Evolutionary conservation across 2,888 invertebrate species (phyloP).

Genomic region (Anthophora plumipes): DNA sequence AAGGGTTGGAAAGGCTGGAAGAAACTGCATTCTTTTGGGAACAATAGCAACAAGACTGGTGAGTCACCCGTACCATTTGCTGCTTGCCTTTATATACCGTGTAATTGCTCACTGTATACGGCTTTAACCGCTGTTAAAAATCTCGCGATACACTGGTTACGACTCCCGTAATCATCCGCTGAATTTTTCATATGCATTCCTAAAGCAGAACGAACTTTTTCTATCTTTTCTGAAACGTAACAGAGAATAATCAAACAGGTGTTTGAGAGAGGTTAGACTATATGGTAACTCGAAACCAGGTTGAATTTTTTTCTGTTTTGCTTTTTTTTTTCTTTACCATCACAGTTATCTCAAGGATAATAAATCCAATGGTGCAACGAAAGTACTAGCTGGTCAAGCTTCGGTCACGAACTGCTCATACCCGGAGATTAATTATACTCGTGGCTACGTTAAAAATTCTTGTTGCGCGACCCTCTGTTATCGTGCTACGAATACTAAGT

Average conservation of each 20-base stretch:
- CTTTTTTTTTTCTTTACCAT: conserved; percentile 12
- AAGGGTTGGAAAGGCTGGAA: conserved; percentile 90
- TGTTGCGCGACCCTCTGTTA: conserved; percentile 52
- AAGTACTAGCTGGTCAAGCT: conserved; percentile 40
- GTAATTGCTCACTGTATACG: not conserved
- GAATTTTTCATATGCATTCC: not conserved
- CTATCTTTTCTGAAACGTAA: not conserved
- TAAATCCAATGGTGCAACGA: conserved; percentile 37
- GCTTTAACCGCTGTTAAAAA: not conserved
- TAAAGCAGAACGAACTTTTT: not conserved
- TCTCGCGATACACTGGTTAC: not conserved
- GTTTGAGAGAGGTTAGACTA: conserved; percentile 9
- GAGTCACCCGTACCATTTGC: conserved; percentile 82
- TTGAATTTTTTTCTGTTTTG: conserved; percentile 30
- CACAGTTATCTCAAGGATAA: conserved; percentile 23
- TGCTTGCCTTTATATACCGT: not conserved
- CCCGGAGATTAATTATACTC: conserved; percentile 62
- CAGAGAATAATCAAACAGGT: not conserved
- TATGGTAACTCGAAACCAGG: conserved; percentile 25
- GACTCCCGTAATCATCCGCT: not conserved
- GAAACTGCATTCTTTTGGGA: conserved; percentile 90
- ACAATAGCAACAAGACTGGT: conserved; percentile 90
- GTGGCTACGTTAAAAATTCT: conserved; percentile 67
- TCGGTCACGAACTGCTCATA: conserved; percentile 56
- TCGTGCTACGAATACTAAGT: conserved; percentile 63